phyloP scores from a whole-genome alignment of 2,797 vertebrate species.

The Pogoniulus pusillus region DNA sequence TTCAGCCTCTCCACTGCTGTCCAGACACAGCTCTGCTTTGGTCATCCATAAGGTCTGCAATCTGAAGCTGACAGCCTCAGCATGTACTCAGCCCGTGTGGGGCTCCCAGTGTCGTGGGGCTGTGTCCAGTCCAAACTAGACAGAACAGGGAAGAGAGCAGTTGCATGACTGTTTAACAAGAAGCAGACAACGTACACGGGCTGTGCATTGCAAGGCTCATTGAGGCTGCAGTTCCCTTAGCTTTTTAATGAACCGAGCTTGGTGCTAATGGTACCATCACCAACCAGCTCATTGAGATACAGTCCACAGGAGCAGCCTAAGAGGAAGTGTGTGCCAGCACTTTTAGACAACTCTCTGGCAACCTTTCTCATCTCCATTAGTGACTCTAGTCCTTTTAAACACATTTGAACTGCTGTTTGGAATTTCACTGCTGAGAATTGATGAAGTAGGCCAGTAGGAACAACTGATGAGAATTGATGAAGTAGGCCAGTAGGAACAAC shows the following conservation, averaged over 20 bases:
- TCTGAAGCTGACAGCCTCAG: no score
- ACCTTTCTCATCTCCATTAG: neutral
- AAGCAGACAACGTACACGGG: rapidly evolving
- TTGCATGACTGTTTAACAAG: no score
- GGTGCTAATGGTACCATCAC: neutral
- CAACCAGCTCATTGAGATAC: neutral
- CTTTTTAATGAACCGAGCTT: neutral
- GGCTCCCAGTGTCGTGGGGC: neutral
- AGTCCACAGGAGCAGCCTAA: neutral
- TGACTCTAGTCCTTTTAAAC: neutral
- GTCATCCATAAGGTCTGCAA: neutral
- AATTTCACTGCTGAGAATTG: neutral
- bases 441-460: neutral
- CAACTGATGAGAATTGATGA: neutral
- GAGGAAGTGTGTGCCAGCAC: neutral
- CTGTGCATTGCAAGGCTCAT: neutral
- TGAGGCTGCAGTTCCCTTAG: neutral
- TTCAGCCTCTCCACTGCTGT: neutral
- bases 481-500: neutral
- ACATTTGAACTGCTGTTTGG: neutral
- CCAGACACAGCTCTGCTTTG: neutral
- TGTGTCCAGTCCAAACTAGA: rapidly evolving
- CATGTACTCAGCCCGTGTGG: neutral
- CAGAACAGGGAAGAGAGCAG: neutral
- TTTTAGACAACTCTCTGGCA: neutral